Conservation (phyloP, 92 coral and sea anemone genomes). For the Palythoa heliodiscus region DNA sequence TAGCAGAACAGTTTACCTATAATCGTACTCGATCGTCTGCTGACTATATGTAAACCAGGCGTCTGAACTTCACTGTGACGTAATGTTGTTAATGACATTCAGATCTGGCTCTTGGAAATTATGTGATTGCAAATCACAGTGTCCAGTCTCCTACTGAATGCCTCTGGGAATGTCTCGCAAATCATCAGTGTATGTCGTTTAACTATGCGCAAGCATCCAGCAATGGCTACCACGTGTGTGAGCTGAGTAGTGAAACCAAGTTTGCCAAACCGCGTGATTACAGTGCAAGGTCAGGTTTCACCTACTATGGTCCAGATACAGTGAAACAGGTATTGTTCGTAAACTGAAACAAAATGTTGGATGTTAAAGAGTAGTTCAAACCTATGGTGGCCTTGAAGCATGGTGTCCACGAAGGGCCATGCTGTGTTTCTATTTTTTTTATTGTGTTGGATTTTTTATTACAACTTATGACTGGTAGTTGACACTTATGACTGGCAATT, state of each 20-base stretch:
- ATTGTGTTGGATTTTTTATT: too few relatives aligned
- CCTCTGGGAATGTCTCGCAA: conserved; percentile 13
- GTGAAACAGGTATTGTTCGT: conserved; percentile 3
- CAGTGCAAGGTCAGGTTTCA: conserved; percentile 8
- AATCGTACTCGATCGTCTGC: too few relatives aligned
- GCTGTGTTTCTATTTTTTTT: too few relatives aligned
- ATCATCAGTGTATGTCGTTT: conserved; percentile 15
- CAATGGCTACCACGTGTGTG: neutral
- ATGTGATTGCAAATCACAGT: conserved; percentile 3
- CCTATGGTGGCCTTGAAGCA: too few relatives aligned
- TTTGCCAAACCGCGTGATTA: conserved; percentile 16
- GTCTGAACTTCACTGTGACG: neutral
- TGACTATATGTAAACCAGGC: neutral
- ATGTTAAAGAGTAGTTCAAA: too few relatives aligned
- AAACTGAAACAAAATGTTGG: neutral
- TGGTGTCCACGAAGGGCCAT: too few relatives aligned
- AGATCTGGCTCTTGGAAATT: neutral
- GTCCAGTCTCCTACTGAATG: conserved; percentile 11
- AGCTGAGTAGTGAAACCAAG: neutral
- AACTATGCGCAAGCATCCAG: conserved; percentile 30
- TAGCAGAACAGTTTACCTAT: too few relatives aligned
- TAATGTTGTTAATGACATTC: neutral
- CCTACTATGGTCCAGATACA: conserved; percentile 24
- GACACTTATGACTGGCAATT: too few relatives aligned
- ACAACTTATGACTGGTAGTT: too few relatives aligned